These are phyloP conservation scores for Protobothrops mucrosquamatus DNA, from an alignment of 2,113 vertebrate species.

Conservation along the genomic window DNA sequence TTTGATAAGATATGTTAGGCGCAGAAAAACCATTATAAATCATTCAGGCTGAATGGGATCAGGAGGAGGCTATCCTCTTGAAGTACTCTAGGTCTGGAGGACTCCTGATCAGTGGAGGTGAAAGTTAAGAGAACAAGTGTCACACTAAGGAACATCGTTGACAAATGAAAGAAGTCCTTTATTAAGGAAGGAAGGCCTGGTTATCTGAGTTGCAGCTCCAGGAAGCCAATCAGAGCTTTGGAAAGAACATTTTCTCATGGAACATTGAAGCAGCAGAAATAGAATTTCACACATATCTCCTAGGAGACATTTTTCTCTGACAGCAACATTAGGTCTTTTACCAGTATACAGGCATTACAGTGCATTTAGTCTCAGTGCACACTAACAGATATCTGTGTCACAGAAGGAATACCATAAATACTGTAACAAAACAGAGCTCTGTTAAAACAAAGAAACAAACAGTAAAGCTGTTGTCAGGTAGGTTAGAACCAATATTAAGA, in stretches of 20 bases:
- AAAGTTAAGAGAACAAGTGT: constrained; percentile 40
- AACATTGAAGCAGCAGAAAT: constrained; percentile 24
- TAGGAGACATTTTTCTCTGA: not conserved
- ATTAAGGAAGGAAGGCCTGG: constrained; percentile 73
- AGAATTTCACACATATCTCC: not conserved
- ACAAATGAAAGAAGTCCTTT: constrained; percentile 60
- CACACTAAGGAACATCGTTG: constrained; percentile 51
- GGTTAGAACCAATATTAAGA: constrained; percentile 8
- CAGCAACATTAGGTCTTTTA: not conserved
- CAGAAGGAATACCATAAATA: constrained; percentile 49
- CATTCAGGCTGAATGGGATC: constrained; percentile 43
- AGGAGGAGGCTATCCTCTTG: constrained; percentile 39
- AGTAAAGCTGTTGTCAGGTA: constrained; percentile 33
- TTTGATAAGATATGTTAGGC: constrained; percentile 53
- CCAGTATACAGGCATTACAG: constrained; percentile 42
- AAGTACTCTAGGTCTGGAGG: constrained; percentile 54
- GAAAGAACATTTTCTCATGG: not conserved
- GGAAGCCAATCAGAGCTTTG: not conserved
- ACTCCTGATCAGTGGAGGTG: not conserved
- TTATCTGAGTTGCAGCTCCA: constrained; percentile 54
- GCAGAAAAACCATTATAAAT: constrained; percentile 51
- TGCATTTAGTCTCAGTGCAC: constrained; percentile 62
- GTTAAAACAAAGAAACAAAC: constrained; percentile 13
- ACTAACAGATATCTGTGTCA: constrained; percentile 49
- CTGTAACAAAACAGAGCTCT: constrained; percentile 47